Percentiles rank a stretch among this genome's conserved stretches.
phyloP scores from a whole-genome alignment of 2,113 vertebrate species.

The Cephalopterus ornatus region DNA sequence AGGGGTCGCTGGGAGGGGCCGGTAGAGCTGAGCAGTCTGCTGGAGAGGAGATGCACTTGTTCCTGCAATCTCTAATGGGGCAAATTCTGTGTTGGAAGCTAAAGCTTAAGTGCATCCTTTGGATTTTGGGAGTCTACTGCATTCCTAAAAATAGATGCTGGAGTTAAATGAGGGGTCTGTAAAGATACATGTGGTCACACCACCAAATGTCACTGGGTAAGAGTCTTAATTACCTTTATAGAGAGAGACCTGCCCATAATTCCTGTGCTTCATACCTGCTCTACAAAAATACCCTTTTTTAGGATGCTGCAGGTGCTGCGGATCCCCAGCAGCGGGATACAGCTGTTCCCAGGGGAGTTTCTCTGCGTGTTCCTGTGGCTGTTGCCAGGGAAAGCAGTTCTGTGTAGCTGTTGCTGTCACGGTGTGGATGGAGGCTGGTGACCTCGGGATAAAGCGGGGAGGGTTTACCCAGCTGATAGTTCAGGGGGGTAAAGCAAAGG shows the following conservation, averaged over 20 bases:
- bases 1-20: not conserved
- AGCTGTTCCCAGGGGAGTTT: rapidly evolving
- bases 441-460: not conserved
- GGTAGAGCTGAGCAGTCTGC: not conserved
- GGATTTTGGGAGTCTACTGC: not conserved
- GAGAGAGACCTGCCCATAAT: not conserved
- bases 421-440: not conserved
- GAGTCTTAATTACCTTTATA: not conserved
- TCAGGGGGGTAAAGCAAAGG: not conserved
- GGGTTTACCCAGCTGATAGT: rapidly evolving
- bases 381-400: not conserved
- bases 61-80: not conserved
- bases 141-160: not conserved
- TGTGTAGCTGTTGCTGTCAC: rapidly evolving
- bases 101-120: not conserved
- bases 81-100: not conserved
- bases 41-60: not conserved
- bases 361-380: rapidly evolving
- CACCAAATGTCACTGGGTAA: not conserved
- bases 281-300: rapidly evolving
- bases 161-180: not conserved
- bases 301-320: rapidly evolving
- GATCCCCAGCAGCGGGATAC: rapidly evolving
- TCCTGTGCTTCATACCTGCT: not conserved
- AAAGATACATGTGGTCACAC: rapidly evolving